Evolutionary conservation across 2,797 vertebrate genomes (phyloP).

Genomic region (Acanthurus tractus): DNA sequence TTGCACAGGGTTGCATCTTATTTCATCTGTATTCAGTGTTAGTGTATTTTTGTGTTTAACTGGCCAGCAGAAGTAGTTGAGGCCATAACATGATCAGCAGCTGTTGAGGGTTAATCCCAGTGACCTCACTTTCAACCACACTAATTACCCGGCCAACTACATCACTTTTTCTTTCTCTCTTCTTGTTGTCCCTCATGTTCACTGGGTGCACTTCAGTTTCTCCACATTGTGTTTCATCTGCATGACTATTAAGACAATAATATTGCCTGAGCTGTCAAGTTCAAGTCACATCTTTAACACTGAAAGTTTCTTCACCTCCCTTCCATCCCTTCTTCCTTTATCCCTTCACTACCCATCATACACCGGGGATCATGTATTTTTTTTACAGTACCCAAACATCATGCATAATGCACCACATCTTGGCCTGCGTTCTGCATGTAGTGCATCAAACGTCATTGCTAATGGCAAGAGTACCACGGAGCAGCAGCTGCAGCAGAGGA

Average conservation of each 20-base stretch:
- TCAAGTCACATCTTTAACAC: background rate
- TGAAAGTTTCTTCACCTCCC: background rate
- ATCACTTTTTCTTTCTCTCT: background rate
- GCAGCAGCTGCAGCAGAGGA: slow-evolving; percentile 36
- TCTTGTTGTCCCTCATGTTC: background rate
- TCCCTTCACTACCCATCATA: background rate
- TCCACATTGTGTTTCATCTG: background rate
- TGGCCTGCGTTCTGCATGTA: slow-evolving; percentile 12
- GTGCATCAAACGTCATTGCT: slow-evolving; percentile 46
- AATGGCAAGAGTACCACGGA: slow-evolving; percentile 44
- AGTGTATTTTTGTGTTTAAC: background rate
- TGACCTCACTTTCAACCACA: slow-evolving; percentile 45
- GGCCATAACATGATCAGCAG: slow-evolving; percentile 29
- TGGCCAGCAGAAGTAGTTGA: slow-evolving; percentile 24
- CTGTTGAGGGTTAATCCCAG: slow-evolving; percentile 42
- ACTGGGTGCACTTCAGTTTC: background rate
- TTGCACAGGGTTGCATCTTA: background rate
- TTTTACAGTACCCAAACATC: slow-evolving; percentile 49
- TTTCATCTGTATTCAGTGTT: slow-evolving; percentile 24
- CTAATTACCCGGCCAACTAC: slow-evolving; percentile 32
- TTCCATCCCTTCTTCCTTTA: background rate
- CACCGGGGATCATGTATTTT: slow-evolving; percentile 21
- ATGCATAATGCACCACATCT: slow-evolving; percentile 59
- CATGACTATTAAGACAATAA: slow-evolving; percentile 6
- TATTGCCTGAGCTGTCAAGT: slow-evolving; percentile 17